Evolutionary conservation across 2,797 vertebrate genomes (phyloP), one percentile per base, ranked within the genome.

Genomic region (Takifugu rubripes): DNA sequence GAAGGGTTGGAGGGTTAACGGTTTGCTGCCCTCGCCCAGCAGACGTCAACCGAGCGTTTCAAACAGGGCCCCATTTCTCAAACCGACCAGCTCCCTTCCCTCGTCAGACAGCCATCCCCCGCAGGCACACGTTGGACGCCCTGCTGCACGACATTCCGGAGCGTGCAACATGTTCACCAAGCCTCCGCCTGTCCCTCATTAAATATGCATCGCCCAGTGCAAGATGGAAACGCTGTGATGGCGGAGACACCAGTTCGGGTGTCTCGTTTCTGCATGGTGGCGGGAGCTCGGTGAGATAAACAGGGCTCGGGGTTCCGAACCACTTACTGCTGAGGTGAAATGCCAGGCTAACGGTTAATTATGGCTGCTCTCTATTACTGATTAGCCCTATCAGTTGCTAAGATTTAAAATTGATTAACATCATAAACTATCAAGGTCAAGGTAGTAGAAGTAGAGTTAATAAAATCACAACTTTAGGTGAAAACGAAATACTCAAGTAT

Each of bases 161-260:
- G 74, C 25, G 26, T 69, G 75, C 78, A 82, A 84, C 84, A 81
- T 82, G 85, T 78, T 82, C 70, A 77, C 63, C 55, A 64, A 82
- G 61, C 61, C 75, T 60, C 66, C 44, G 57, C 59, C 77, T 74
- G 81, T 70, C 68, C 42, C 83, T 89, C 86, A 84, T 87, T 68
- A 89, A 87, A 89, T 77, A 91, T 88, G 88, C 76, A 84, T 72
- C 66, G 62, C 16, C 33, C 59, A 11, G 59, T 56, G 64, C 75
- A 51, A 40, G 54, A 70, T 40, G 77, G 89, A 86, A 86, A 88
- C 86, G 76, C 81, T 42, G 78, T 88, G 88, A 86, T 72, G 82
- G 90, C 89, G 90, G 67, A 88, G 81, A 75, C 84, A 90, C 87
- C 70, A 69, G 68, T 75, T 55, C 52, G 21, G 25, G 83, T 79